Evolutionary conservation across 2,888 invertebrate species (phyloP).

Genomic region (Ectemnius cavifrons): DNA sequence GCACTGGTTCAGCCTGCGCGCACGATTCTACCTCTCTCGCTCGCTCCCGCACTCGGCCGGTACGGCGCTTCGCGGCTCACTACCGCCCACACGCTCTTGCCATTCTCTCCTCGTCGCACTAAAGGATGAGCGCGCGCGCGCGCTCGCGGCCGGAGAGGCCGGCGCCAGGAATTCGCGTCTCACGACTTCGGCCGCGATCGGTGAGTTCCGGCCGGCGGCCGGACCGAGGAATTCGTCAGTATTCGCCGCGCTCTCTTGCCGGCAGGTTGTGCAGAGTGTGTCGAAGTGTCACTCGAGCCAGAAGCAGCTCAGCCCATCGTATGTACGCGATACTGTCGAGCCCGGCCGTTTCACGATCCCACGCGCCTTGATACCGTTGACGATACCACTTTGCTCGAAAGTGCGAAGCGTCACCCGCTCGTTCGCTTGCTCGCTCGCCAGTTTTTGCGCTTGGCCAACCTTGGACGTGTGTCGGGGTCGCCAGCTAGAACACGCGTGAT

Average conservation of each 20-base stretch:
- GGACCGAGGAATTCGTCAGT: conserved; percentile 68
- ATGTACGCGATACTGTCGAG: not conserved
- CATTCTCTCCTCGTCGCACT: conserved; percentile 29
- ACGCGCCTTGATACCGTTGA: too few relatives aligned
- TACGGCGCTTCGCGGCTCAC: conserved; percentile 14
- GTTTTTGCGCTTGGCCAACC: too few relatives aligned
- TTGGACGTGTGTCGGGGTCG: too few relatives aligned
- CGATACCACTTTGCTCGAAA: conserved; percentile 9
- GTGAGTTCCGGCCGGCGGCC: conserved; percentile 57
- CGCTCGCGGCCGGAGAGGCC: conserved; percentile 44
- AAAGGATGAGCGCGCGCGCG: not conserved
- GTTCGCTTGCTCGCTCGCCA: not conserved
- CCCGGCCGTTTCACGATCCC: too few relatives aligned
- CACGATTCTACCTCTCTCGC: conserved; percentile 16
- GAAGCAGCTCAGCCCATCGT: not conserved
- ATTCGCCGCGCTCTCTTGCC: conserved; percentile 74
- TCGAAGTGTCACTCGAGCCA: not conserved
- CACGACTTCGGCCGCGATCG: conserved; percentile 61
- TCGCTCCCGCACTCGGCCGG: not conserved
- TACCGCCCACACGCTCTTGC: not conserved
- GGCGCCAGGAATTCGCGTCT: conserved; percentile 71
- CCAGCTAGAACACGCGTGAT: not conserved
- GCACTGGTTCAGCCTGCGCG: not conserved
- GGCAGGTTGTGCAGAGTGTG: conserved; percentile 59
- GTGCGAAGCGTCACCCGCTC: not conserved